Percentiles rank a stretch among this genome's conserved stretches.
Evolutionary conservation across 2,888 invertebrate genomes (phyloP).

Genomic region (Acronicta leporina): DNA sequence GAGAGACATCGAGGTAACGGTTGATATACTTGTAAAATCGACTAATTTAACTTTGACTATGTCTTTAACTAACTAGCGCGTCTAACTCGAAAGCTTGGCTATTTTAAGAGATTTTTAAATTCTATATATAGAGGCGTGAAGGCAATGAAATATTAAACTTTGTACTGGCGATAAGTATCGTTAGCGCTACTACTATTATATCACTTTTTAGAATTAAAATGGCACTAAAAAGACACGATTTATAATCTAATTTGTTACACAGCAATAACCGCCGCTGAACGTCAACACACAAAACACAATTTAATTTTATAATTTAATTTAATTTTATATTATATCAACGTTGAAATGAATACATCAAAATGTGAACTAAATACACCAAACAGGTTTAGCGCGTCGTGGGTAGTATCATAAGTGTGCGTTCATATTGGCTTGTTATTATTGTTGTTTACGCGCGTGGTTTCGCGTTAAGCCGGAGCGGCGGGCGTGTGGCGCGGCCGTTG

Average conservation of each 20-base stretch:
- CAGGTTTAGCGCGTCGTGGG: constrained; percentile 57
- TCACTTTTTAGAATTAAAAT: constrained; percentile 79
- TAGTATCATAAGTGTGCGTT: constrained; percentile 75
- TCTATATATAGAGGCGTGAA: constrained; percentile 81
- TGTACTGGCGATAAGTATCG: constrained; percentile 85
- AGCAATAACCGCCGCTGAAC: constrained; percentile 62
- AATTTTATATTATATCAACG: constrained; percentile 54
- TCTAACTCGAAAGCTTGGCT: constrained; percentile 77
- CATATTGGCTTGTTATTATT: constrained; percentile 77
- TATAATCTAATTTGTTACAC: constrained; percentile 68
- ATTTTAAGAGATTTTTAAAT: constrained; percentile 58
- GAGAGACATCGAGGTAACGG: constrained; percentile 77
- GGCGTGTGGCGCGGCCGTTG: constrained; percentile 68
- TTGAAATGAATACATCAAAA: constrained; percentile 63
- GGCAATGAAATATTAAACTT: constrained; percentile 84
- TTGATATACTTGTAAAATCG: constrained; percentile 63
- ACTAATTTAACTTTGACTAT: constrained; percentile 58
- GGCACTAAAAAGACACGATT: constrained; percentile 88
- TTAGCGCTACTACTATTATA: constrained; percentile 74
- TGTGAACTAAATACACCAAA: constrained; percentile 82
- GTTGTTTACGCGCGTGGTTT: constrained; percentile 78
- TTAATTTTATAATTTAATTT: constrained; percentile 46
- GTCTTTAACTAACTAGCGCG: constrained; percentile 76
- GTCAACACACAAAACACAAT: constrained; percentile 56
- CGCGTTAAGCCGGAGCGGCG: constrained; percentile 67